Evolutionary conservation across 2,888 invertebrate genomes (phyloP), one percentile per base, ranked within the genome.

Genomic region (Cinara cedri): DNA sequence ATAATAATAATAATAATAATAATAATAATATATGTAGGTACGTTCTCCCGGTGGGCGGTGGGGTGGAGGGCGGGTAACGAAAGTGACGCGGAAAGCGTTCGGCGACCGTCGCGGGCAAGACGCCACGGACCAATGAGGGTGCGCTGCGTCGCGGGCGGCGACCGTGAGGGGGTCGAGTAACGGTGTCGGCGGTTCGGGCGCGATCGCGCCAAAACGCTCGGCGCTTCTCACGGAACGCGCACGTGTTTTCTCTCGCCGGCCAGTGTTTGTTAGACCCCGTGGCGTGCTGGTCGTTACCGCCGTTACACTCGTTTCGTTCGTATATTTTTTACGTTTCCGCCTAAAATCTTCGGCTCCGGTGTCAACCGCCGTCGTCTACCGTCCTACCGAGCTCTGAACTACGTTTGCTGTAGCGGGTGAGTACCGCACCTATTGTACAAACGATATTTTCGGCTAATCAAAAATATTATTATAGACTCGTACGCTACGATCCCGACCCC

Each of bases 41-140:
- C 34, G 34, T 34, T 4, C 34, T 34, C 34, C 6, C n/a, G n/a
- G 34, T 34, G 72, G 72, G 72, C 51, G 62, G 62, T n/a, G 21
- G 54, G 44, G 65, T 24, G 65, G 16, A 42, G 19, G n/a, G 60
- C 13, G 75, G 65, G 66, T 55, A 44, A 24, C 42, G 54, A 54
- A 8, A 9, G 49, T 26, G 54, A 19, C 13, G n/a, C 9, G 60
- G 46, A 62, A 44, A 66, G 55, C 8, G 16, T 42, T 54, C 65
- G 55, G 54, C 54, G 46, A 55, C 11, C 65, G 65, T 65, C 63
- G 60, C 72, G 60, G 72, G 72, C 60, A n/a, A 60, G 26, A 60
- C 60, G n/a, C 51, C n/a, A 16, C 68, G 66, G 76, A 68, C 76
- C 76, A 78, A 78, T 78, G 76, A 51, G 76, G 54, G 34, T 19